Evolutionary conservation across 2,113 vertebrate species (phyloP), one percentile per base, ranked within the genome.

Genomic region (Austrofundulus limnaeus): DNA sequence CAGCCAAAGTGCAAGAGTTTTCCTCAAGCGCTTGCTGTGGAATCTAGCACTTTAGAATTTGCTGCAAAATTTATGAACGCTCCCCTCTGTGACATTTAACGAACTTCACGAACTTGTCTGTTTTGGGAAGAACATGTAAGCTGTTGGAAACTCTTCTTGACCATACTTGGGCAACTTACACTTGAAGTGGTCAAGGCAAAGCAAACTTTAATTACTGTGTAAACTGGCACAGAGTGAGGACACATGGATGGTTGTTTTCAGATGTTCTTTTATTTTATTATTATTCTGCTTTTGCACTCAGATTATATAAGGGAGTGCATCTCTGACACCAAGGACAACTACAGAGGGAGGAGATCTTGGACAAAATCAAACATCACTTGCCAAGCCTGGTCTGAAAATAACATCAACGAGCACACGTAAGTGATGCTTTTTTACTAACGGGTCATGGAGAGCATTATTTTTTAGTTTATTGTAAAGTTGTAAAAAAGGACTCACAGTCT

Each of bases 401-500:
- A 94, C 78, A 96, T 97, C 74, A 96, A 98, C 15, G 96, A 98
- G 56, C 97, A 98, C 92, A 96, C 92, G 96, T 98, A 93, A 95
- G 94, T 89, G 10, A 23, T 62, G 25, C n/a, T n/a, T 24, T 42
- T 24, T 51, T 23, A 50, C 31, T 34, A 34, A 34, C 6, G 31
- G 2, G 31, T 34, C 5, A 34, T 10, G 31, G 31, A 34, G 6
- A 34, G 31, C 5, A 34, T 5, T 34, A 34, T 34, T 34, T 34
- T 34, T 9, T 9, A 10, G 31, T 34, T 34, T 34, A 34, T 34
- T 10, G 31, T 1, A 10, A 34, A 34, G 9, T 2, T 34, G 6
- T 28, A 28, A 28, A 34, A 34, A 10, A 10, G 9, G 31, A 10
- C 4, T 34, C 31, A 34, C 31, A 5, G 9, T 10, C 31, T 34